Base-by-base conservation (phyloP, 2,797 vertebrate species). In the Lutjanus argentimaculatus region DNA sequence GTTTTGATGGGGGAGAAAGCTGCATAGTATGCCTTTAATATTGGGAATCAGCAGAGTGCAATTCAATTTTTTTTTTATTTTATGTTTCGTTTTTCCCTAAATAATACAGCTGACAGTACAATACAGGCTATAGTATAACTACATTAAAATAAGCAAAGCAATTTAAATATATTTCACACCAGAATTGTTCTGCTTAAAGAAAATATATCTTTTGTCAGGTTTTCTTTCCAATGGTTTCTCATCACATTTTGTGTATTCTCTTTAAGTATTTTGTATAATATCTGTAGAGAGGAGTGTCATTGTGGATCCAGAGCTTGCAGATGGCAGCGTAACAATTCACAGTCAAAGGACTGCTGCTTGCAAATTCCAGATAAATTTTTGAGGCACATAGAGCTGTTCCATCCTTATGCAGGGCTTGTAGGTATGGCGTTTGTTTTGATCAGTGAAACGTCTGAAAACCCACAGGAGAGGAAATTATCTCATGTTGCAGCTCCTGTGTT, bases 401-500 rank as follows among this genome's bases (percentile, higher is more conserved):
- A 22, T 40, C 22, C 40, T 45, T 8, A 25, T 22, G n/a, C 22
- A 19, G 2, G 6, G n/a, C 0, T 43, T 0, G 13, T 17, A 53
- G 19, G 8, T 48, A 25, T 13, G 2, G n/a, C 51, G 65, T 75
- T 57, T 75, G 59, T 10, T 80, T 58, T 65, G 19, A 58, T 15
- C 13, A 2, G n/a, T 7, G 17, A 75, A 16, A 57, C 7, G 1
- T 69, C 51, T 45, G 7, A 7, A 49, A 69, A 58, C 36, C 45
- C 14, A 25, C 53, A 22, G 46, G 19, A 52, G 45, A 40, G 11
- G 19, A 61, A 59, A 48, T 55, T 4, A 61, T 65, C 7, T 40
- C 0, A 46, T 51, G 13, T 19, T 5, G 19, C 0, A 46, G 46
- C 13, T 46, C 14, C 12, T 12, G 15, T 51, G 13, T 14, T 5